These are phyloP conservation scores for Keiferia lycopersicella DNA, from an alignment of 2,888 invertebrate species.

Conservation along the genomic window DNA sequence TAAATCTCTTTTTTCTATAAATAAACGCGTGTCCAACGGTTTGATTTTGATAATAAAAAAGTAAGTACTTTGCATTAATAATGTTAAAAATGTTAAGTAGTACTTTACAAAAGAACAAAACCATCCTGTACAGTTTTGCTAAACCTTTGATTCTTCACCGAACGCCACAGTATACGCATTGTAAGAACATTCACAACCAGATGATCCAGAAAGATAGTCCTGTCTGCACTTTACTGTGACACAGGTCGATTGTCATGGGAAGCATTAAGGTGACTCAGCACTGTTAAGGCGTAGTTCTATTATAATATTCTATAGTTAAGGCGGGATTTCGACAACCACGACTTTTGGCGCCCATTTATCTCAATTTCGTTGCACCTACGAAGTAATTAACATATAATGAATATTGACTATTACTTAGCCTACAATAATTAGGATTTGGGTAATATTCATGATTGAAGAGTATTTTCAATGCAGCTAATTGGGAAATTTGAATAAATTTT, in stretches of 20 bases:
- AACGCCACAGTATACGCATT: slow-evolving; percentile 13
- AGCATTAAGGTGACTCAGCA: slow-evolving; percentile 55
- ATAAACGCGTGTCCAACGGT: too few species aligned
- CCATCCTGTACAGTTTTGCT: too few species aligned
- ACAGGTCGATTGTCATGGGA: slow-evolving; percentile 55
- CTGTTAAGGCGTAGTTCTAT: slow-evolving; percentile 8
- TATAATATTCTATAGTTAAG: neutral
- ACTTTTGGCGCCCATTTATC: neutral
- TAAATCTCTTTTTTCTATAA: too few species aligned
- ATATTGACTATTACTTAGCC: slow-evolving; percentile 21
- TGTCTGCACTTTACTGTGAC: slow-evolving; percentile 27
- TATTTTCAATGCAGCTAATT: neutral
- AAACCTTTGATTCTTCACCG: neutral
- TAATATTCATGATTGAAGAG: neutral
- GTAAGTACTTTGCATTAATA: too few species aligned
- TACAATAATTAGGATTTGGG: neutral
- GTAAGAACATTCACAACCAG: slow-evolving; percentile 19
- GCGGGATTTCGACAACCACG: neutral
- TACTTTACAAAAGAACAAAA: too few species aligned
- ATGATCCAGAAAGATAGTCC: slow-evolving; percentile 41
- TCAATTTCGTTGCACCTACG: neutral
- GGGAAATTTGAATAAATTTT: too few species aligned
- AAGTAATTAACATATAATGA: slow-evolving; percentile 10
- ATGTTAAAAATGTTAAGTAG: too few species aligned
- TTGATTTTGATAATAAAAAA: too few species aligned